Base-by-base conservation (phyloP, 2,113 vertebrate genomes). In the Pollimyrus isidori region DNA sequence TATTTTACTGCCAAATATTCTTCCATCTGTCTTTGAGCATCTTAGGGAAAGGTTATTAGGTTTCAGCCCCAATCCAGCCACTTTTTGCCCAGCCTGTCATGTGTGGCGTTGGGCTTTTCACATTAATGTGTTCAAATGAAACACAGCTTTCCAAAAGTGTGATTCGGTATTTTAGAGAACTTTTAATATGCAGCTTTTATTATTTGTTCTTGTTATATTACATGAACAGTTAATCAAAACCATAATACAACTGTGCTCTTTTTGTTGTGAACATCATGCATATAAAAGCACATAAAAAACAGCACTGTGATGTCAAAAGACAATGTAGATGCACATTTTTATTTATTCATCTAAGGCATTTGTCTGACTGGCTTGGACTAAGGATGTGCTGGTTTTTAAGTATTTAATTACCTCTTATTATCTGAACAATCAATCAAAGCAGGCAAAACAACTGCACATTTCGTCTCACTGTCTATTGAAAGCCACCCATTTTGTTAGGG, bases 1-100 rank as follows among this genome's bases (percentile, higher is more conserved):
- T 62, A 65, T 87, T 87, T 87, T 87, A 48, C 21, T 53, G 49
- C 85, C 85, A 87, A 87, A 53, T 87, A 56, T 87, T 26, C 50
- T 26, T 87, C 48, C 50, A n/a, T 39, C 85, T 53, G 26, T 52
- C 50, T 87, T 49, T 53, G 50, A 35, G 50, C 30, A 1, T 19
- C 50, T 53, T 21, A 9, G 3, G 17, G 30, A 17, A 87, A 87
- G 85, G 50, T 87, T 53, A 21, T 87, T 87, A 39, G 85, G 50
- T 52, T 35, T 52, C n/a, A 56, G 35, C 26, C 30, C 17, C 4
- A n/a, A 15, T 49, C 10, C 50, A 35, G 85, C 26, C 50, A 23
- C 26, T 30, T 21, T 39, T n/a, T 53, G 50, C 30, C 82, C 49
- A 35, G 85, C 30, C 17, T 39, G 26, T 87, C 26, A 30, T 10